Conservation (phyloP, 53 echinoderm and acorn worm genomes). For the Henricia sp. region DNA sequence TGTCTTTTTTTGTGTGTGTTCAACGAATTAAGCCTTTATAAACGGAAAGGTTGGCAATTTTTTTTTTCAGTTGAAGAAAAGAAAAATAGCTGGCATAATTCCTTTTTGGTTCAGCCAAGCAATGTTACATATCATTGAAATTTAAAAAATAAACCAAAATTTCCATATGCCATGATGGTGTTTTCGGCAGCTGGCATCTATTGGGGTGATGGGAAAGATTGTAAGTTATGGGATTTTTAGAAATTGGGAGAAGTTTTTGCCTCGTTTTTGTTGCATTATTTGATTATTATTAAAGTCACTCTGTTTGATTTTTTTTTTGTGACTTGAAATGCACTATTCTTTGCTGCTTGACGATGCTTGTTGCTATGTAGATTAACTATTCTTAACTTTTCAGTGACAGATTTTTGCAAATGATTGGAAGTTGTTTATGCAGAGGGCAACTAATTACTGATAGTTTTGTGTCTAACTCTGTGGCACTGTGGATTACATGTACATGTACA, state of each 20-base stretch:
- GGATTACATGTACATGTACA: too few relatives aligned
- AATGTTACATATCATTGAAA: background rate
- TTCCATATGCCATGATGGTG: background rate
- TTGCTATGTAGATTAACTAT: conserved; percentile 63
- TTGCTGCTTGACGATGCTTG: conserved; percentile 43
- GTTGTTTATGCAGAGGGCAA: conserved; percentile 50
- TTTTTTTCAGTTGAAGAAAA: conserved; percentile 23
- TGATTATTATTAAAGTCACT: background rate
- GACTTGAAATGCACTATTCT: conserved; percentile 37
- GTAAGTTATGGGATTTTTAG: too few relatives aligned
- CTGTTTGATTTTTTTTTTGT: background rate
- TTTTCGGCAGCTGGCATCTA: background rate
- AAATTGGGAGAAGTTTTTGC: conserved; percentile 27
- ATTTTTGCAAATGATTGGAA: conserved; percentile 41
- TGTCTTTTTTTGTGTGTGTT: conserved; percentile 6
- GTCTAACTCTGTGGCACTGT: conserved; percentile 13
- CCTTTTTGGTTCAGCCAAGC: background rate
- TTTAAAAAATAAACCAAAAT: too few relatives aligned
- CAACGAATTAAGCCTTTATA: conserved; percentile 1
- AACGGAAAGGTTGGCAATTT: conserved; percentile 5
- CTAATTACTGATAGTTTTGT: conserved; percentile 35
- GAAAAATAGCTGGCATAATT: too few relatives aligned
- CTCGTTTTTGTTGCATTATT: conserved; percentile 1
- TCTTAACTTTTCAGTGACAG: conserved; percentile 12
- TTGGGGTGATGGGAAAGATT: conserved; percentile 13